Evolutionary conservation across 2,113 vertebrate species (phyloP), one percentile per base, ranked within the genome.

Genomic region (Actenoides hombroni): DNA sequence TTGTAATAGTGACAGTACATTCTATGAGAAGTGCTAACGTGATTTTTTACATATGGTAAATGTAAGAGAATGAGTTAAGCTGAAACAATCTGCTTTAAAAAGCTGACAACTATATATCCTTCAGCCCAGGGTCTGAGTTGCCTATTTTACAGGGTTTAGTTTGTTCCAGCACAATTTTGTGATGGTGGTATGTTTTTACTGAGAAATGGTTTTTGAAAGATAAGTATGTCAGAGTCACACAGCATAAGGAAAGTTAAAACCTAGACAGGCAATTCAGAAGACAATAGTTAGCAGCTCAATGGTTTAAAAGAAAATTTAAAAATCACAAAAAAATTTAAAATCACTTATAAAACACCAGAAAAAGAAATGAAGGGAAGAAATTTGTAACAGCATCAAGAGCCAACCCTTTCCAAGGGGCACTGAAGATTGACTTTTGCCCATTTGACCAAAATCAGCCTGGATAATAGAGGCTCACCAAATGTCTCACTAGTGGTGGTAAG

Each of bases 1-100:
- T 68, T 85, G 39, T 70, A 81, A 73, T 61, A 60, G 25, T 48
- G 53, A 65, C 49, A 53, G 24, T 53, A 46, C 24, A 42, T 39
- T 26, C 40, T 35, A n/a, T 44, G 33, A 71, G 35, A 90, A 69
- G 16, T 44, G 49, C 26, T 77, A 42, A 17, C 39, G 25, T 2
- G 37, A 9, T 67, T 83, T 88, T 54, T 80, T 88, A 90, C 25
- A 17, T 80, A 33, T 33, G 8, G 42, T 69, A 65, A 74, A 71
- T 4, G 2, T 26, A 83, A 87, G n/a, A 64, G 42, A 80, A 73
- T 11, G 19, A 78, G 11, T 54, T 64, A 68, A 26, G 35, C 23
- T 90, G 63, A 77, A 93, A 65, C 21, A 61, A 46, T 49, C 21
- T 79, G 3, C 59, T 85, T 85, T 61, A 67, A 89, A 86, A 85